phyloP scores from a whole-genome alignment of 2,888 invertebrate species.

The Drosophila melanosoma region DNA sequence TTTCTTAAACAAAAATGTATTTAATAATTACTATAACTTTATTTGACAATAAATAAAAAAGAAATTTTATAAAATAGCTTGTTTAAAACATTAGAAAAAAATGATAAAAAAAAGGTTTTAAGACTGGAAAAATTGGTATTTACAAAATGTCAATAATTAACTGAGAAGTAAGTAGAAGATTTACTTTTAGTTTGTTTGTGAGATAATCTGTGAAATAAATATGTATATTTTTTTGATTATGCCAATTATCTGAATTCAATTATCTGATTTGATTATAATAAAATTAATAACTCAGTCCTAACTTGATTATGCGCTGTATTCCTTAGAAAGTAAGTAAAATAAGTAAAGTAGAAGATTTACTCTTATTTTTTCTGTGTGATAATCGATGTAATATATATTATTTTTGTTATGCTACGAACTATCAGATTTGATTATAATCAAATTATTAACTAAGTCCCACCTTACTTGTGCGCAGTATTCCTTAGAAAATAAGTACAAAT shows the following conservation, averaged over 20 bases:
- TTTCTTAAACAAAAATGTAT: background rate
- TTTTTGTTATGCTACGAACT: no score
- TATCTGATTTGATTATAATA: background rate
- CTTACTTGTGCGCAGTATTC: fast-evolving
- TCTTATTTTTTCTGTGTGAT: background rate
- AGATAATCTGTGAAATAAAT: background rate
- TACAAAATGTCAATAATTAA: background rate
- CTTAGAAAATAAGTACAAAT: background rate
- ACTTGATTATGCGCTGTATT: background rate
- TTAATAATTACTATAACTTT: background rate
- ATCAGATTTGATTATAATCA: background rate
- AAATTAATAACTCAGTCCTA: background rate
- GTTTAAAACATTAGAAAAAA: background rate
- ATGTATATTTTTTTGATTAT: background rate
- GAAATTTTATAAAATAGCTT: background rate
- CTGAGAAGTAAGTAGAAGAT: background rate
- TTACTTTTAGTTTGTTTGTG: background rate
- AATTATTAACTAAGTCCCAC: background rate
- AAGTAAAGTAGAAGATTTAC: background rate
- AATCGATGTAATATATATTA: background rate
- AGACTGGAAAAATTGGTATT: background rate
- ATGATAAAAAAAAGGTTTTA: background rate
- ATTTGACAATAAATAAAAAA: background rate
- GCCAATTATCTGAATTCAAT: background rate
- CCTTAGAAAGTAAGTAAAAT: background rate